Base-by-base conservation (phyloP, 2,113 vertebrate genomes). In the Caranx ignobilis region DNA sequence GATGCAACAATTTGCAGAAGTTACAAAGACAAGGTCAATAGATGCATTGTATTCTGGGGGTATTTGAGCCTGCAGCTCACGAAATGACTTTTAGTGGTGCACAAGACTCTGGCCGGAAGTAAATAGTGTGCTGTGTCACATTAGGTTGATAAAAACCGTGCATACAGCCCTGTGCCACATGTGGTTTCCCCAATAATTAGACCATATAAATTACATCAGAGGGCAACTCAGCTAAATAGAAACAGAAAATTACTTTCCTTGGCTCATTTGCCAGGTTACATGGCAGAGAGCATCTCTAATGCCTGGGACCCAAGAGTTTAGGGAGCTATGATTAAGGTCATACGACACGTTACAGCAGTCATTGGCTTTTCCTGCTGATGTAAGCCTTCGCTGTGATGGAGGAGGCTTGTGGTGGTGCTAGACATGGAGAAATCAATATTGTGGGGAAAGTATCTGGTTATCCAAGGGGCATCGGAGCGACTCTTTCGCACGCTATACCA, bases 11-110 rank as follows among this genome's bases (percentile, higher is more conserved):
- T 82, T 88, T 87, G 75, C 88, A 55, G 37, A 83, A 85, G 70
- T 81, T 75, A 74, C 43, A 86, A 67, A 74, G 80, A 82, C 88
- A 86, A 92, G 88, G 89, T 87, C 86, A 86, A 77, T 48, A 61
- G 45, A 87, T 75, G 66, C 63, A 71, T 73, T 74, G 54, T 72
- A 34, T 77, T 85, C 35, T 8, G 67, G 66, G 32, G 65, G n/a
- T 57, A 52, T 65, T 37, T 79, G 66, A 26, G 80, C 74, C 75
- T 41, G 48, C 66, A 68, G 81, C 75, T 26, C 66, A 39, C 26
- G 16, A 77, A 77, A 86, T 74, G 48, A 76, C 68, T 88, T 77
- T 85, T 65, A 77, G 67, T 59, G 18, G 52, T 77, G 60, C 26
- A 69, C 60, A 77, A 45, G 43, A 82, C 83, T 87, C 57, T 75